Evolutionary conservation across 2,113 vertebrate species (phyloP), one percentile per base, ranked within the genome.

Genomic region (Scolopax mira): DNA sequence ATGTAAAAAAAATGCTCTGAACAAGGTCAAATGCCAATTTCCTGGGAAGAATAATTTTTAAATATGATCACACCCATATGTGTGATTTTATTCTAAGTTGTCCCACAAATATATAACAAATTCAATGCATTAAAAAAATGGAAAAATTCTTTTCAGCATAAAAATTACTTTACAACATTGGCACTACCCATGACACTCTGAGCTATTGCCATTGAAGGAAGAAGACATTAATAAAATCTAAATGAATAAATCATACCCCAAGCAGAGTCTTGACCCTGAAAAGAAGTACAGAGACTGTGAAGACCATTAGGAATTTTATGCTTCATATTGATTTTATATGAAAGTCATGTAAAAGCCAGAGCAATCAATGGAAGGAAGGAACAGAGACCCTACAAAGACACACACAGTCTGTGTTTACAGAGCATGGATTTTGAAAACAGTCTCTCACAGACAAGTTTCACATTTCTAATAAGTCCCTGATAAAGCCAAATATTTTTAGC

Each of bases 221-320:
- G 65, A 75, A 31, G 52, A 48, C 25, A 41, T 48, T 54, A 83
- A 66, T 88, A 89, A 95, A 71, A 79, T 11, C 44, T 27, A 89
- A 85, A 91, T 69, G 21, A 91, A 91, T 73, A 85, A 88, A 88
- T 73, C 62, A 57, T 30, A 73, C 16, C n/a, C 74, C 58, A 54
- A 65, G 71, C 57, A 65, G 70, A 85, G 46, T 13, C 79, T 27
- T 85, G 93, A 90, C 85, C 85, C 87, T 72, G 81, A 30, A 44
- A 72, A 85, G 58, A 33, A 88, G 41, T 7, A 18, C 66, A 65
- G 46, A 58, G 70, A 31, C 48, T 48, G 54, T 49, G 62, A 72
- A 82, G 71, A 73, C 89, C 87, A 35, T 70, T 33, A 88, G 71
- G 71, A 90, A 85, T 89, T 57, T 83, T 37, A 70, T 70, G 75